Evolutionary conservation across 1,140 invertebrate genomes (phyloP).

Genomic region (Gonatopus flavifemur): DNA sequence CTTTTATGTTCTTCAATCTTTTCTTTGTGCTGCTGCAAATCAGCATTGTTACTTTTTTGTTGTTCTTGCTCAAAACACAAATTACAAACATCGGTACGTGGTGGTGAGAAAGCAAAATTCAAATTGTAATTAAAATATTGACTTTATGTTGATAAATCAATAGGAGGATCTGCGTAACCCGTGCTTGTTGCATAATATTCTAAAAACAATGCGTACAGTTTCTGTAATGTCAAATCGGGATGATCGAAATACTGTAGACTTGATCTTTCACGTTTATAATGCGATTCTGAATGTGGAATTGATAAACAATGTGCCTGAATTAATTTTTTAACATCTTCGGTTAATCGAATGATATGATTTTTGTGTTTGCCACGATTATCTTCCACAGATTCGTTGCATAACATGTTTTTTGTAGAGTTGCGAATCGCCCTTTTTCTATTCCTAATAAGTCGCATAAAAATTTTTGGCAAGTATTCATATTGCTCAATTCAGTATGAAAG

Average conservation of each 20-base stretch:
- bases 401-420: constrained; percentile 16
- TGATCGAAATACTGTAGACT: constrained; percentile 18
- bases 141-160: constrained; percentile 14
- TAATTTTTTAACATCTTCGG: constrained; percentile 20
- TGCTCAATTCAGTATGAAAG: background rate
- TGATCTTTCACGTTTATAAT: constrained; percentile 13
- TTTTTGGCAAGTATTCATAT: constrained; percentile 12
- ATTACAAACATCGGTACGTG: constrained; percentile 17
- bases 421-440: constrained; percentile 16
- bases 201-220: too few relatives aligned
- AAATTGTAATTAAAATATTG: constrained; percentile 17
- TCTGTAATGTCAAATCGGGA: constrained; percentile 18
- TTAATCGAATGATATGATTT: constrained; percentile 19
- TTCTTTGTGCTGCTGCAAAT: constrained; percentile 4
- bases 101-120: constrained; percentile 15
- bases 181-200: too few relatives aligned
- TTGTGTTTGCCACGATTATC: constrained; percentile 17
- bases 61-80: constrained; percentile 9
- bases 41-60: background rate
- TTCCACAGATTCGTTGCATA: constrained; percentile 13
- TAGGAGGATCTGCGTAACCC: background rate
- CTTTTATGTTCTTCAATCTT: constrained; percentile 2
- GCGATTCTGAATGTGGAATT: constrained; percentile 13
- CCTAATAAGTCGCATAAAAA: constrained; percentile 21
- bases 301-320: constrained; percentile 21